phyloP scores from a whole-genome alignment of 1,140 invertebrate species.

The Drosophila sp. region DNA sequence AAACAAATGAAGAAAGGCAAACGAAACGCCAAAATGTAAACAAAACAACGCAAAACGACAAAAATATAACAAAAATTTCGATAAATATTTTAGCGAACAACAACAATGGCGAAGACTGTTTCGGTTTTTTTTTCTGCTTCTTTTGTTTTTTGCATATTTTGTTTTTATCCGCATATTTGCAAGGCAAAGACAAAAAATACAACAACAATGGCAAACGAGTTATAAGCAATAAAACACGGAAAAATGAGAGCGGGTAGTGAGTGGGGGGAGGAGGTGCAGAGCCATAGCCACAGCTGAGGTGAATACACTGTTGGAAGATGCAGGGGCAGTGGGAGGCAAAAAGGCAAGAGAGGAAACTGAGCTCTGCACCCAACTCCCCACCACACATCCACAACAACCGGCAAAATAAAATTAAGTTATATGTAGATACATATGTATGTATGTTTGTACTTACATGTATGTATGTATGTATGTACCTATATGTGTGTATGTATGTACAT shows the following conservation, averaged over 20 bases:
- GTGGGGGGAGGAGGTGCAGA: neutral
- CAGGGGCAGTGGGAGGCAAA: slow-evolving; percentile 31
- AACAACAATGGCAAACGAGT: slow-evolving; percentile 41
- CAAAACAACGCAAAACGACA: slow-evolving; percentile 51
- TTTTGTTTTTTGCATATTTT: slow-evolving; percentile 54
- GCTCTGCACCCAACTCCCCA: neutral
- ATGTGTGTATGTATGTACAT: neutral
- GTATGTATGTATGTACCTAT: neutral
- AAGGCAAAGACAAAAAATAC: slow-evolving; percentile 49
- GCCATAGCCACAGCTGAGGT: slow-evolving; percentile 24
- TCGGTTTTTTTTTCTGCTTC: slow-evolving; percentile 1
- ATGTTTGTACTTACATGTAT: too few species aligned
- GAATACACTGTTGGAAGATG: slow-evolving; percentile 40
- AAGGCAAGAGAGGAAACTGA: slow-evolving; percentile 15
- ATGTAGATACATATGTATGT: neutral
- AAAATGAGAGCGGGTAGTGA: slow-evolving; percentile 3
- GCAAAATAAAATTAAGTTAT: slow-evolving; percentile 39
- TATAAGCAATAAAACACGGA: slow-evolving; percentile 29
- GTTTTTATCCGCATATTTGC: slow-evolving; percentile 59
- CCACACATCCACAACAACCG: slow-evolving; percentile 20
- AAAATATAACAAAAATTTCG: slow-evolving; percentile 40
- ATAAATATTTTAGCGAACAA: slow-evolving; percentile 11
- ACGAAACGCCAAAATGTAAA: slow-evolving; percentile 66
- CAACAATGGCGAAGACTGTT: neutral
- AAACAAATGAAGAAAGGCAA: slow-evolving; percentile 25